Evolutionary conservation across 2,797 vertebrate species (phyloP).

Genomic region (Novumbra hubbsi): DNA sequence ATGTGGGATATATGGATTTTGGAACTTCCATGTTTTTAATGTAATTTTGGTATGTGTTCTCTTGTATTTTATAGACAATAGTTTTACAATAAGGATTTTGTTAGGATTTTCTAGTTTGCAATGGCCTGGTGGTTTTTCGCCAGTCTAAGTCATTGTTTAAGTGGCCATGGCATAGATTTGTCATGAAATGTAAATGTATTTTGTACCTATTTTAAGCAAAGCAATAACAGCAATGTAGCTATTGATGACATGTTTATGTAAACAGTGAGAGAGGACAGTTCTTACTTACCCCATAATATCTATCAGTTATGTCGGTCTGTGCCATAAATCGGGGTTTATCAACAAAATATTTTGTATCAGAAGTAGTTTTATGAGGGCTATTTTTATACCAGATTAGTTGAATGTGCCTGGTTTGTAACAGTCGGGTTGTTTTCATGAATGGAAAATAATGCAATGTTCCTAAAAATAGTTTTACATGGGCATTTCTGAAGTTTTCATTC

Average conservation of each 20-base stretch:
- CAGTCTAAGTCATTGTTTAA: background rate
- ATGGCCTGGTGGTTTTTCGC: background rate
- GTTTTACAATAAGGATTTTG: conserved; percentile 1
- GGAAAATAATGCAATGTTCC: background rate
- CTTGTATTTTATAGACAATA: background rate
- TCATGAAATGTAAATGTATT: conserved; percentile 2
- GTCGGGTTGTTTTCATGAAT: background rate
- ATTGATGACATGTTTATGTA: conserved; percentile 5
- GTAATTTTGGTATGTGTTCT: background rate
- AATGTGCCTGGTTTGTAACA: background rate
- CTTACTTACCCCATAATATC: background rate
- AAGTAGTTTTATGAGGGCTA: background rate
- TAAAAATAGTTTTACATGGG: background rate
- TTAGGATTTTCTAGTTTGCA: background rate
- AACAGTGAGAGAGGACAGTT: conserved; percentile 5
- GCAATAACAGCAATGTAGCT: conserved; percentile 16
- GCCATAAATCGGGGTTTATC: conserved; percentile 4
- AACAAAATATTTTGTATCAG: conserved; percentile 9
- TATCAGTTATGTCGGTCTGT: background rate
- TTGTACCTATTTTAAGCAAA: conserved; percentile 22
- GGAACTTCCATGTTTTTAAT: background rate
- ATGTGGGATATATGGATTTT: background rate
- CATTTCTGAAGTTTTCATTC: conserved; percentile 18
- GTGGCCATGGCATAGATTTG: conserved; percentile 3
- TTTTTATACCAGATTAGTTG: conserved; percentile 4